phyloP scores from a whole-genome alignment of 2,797 vertebrate genomes.

The Clarias pachynema region DNA sequence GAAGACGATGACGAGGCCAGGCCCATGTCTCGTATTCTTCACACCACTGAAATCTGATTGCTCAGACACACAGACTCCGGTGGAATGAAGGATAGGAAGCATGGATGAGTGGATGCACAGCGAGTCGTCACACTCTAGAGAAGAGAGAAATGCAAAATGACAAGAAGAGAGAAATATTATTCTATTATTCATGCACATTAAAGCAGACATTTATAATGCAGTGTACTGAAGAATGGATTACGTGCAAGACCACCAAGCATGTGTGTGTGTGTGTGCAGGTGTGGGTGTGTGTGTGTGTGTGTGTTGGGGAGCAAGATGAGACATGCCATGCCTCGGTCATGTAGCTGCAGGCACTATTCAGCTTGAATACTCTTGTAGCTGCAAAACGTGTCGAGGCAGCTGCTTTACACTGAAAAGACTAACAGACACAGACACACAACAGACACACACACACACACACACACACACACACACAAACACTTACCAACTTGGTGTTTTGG shows the following conservation, averaged over 20 bases:
- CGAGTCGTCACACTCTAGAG: background rate
- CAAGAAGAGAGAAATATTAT: background rate
- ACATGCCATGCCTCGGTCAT: constrained; percentile 62
- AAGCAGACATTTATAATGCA: background rate
- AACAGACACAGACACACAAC: constrained; percentile 2
- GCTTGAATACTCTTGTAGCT: constrained; percentile 44
- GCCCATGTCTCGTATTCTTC: constrained; percentile 94
- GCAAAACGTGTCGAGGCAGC: constrained; percentile 57
- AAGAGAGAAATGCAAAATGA: background rate
- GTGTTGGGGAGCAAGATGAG: constrained; percentile 64
- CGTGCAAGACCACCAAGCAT: background rate
- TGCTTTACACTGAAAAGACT: constrained; percentile 11
- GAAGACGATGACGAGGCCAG: constrained; percentile 58
- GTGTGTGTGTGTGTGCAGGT: constrained; percentile 22
- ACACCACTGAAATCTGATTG: constrained; percentile 99
- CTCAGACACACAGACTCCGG: constrained; percentile 95
- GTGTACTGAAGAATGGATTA: background rate
- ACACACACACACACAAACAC: background rate
- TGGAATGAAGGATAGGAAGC: constrained; percentile 99
- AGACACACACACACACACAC: constrained; percentile 1
- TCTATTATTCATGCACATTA: background rate
- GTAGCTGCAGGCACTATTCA: constrained; percentile 56
- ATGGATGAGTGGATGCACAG: constrained; percentile 76
- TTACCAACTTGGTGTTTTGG: background rate
- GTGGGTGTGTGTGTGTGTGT: constrained; percentile 27